phyloP scores from a whole-genome alignment of 2,888 invertebrate species.

The Toxonevra muliebris region DNA sequence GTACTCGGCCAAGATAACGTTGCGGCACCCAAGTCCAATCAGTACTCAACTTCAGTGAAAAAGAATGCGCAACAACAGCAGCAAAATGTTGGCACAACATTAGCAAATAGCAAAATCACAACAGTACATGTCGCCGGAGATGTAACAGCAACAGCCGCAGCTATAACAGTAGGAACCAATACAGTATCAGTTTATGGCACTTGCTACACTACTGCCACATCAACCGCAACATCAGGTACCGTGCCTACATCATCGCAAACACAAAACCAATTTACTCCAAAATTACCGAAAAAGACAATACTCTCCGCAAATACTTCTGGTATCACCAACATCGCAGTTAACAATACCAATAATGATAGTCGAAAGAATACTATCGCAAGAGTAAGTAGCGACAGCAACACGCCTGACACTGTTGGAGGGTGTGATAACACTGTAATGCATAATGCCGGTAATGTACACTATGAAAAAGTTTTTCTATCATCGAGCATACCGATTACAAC shows the following conservation, averaged over 20 bases:
- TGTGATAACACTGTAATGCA: constrained; percentile 21
- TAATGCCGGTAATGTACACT: constrained; percentile 52
- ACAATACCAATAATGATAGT: constrained; percentile 47
- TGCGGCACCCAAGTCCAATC: constrained; percentile 47
- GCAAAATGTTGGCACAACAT: background rate
- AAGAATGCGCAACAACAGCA: constrained; percentile 39
- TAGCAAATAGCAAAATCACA: constrained; percentile 53
- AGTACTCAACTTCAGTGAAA: constrained; percentile 57
- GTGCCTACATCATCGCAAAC: constrained; percentile 27
- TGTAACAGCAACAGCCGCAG: constrained; percentile 36
- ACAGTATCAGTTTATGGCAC: constrained; percentile 42
- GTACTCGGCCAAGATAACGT: constrained; percentile 48
- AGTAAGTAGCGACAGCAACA: background rate
- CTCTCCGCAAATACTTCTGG: constrained; percentile 61
- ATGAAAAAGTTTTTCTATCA: constrained; percentile 63
- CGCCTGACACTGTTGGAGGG: background rate
- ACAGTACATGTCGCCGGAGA: constrained; percentile 58
- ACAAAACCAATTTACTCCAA: constrained; percentile 49
- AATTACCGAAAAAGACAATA: constrained; percentile 60
- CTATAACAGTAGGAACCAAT: constrained; percentile 32
- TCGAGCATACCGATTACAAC: constrained; percentile 51
- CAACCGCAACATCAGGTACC: constrained; percentile 33
- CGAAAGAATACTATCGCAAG: background rate
- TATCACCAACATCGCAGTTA: constrained; percentile 61
- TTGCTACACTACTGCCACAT: constrained; percentile 36